Percentiles rank a stretch among this genome's conserved stretches.
These are phyloP conservation scores for Cheilosia pagana DNA, from an alignment of 2,888 invertebrate species.

Conservation along the genomic window DNA sequence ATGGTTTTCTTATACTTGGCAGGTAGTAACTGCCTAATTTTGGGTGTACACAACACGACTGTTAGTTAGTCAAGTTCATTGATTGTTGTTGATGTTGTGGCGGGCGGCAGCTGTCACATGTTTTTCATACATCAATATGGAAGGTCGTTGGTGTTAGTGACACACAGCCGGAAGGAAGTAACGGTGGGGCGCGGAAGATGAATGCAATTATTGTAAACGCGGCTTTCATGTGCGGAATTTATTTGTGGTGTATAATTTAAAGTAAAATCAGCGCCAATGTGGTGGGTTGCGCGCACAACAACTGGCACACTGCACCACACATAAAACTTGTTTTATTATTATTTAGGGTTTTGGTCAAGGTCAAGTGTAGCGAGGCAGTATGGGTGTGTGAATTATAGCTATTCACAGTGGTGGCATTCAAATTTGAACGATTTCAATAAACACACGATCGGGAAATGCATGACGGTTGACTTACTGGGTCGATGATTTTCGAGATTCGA, in stretches of 20 bases:
- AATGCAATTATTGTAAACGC: slow-evolving; percentile 35
- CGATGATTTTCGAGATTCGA: no score
- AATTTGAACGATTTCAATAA: slow-evolving; percentile 10
- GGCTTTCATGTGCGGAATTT: not conserved
- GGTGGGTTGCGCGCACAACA: not conserved
- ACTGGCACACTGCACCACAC: not conserved
- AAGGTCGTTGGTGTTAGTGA: slow-evolving; percentile 10
- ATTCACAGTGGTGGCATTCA: slow-evolving; percentile 7
- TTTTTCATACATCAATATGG: slow-evolving; percentile 27
- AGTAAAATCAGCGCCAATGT: not conserved
- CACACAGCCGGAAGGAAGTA: slow-evolving; percentile 28
- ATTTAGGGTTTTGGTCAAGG: slow-evolving; percentile 70
- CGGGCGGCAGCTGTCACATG: slow-evolving; percentile 33
- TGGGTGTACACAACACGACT: not conserved
- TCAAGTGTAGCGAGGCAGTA: slow-evolving; percentile 51
- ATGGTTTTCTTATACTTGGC: slow-evolving; percentile 11
- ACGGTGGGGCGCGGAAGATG: not conserved
- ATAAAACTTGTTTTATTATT: slow-evolving; percentile 18
- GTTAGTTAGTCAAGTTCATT: slow-evolving; percentile 57
- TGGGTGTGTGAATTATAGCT: not conserved
- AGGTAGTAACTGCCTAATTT: slow-evolving; percentile 36
- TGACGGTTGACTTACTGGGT: not conserved
- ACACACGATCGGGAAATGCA: slow-evolving; percentile 6
- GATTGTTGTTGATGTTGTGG: slow-evolving; percentile 20
- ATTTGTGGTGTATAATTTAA: slow-evolving; percentile 15